A percentile compares a stretch with the other conserved stretches of the same genome.
These are phyloP conservation scores for Notodonta dromedarius DNA, from an alignment of 2,888 invertebrate genomes.

Conservation along the genomic window DNA sequence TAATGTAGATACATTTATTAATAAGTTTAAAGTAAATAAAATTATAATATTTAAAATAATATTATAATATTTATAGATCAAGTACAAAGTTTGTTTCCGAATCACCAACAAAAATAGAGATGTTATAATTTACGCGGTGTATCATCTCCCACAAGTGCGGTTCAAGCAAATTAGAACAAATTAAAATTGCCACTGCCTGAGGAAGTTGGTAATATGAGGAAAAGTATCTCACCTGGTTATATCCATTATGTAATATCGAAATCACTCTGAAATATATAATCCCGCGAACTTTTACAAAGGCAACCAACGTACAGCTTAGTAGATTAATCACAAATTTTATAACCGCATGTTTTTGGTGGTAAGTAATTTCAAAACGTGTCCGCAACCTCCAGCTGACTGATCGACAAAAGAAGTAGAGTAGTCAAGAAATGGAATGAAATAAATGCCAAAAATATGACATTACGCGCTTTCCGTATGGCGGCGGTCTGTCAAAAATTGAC, in stretches of 20 bases:
- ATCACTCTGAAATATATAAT: constrained; percentile 18
- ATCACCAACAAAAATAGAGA: too few species aligned
- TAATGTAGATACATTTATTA: too few species aligned
- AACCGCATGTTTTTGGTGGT: constrained; percentile 65
- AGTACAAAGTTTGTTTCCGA: too few species aligned
- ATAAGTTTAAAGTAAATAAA: too few species aligned
- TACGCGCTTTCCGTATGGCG: too few species aligned
- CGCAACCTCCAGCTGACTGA: constrained; percentile 16
- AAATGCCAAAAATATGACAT: not conserved
- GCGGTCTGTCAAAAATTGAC: too few species aligned
- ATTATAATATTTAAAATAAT: too few species aligned
- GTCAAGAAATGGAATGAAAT: not conserved
- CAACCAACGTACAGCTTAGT: constrained; percentile 8
- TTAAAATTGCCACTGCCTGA: constrained; percentile 31
- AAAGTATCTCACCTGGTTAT: constrained; percentile 60
- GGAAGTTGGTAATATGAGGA: constrained; percentile 46
- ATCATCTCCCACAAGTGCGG: not conserved
- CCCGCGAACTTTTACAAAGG: constrained; percentile 7
- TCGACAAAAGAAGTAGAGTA: constrained; percentile 2
- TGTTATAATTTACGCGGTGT: too few species aligned
- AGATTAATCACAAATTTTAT: constrained; percentile 37
- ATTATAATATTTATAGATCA: too few species aligned
- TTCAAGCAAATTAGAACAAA: constrained; percentile 41
- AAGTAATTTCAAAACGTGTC: constrained; percentile 36
- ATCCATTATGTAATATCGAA: constrained; percentile 73